A percentile compares a stretch with the other conserved stretches of the same genome.
Conservation (phyloP, 2,797 vertebrate genomes). For the Pogoniulus pusillus region DNA sequence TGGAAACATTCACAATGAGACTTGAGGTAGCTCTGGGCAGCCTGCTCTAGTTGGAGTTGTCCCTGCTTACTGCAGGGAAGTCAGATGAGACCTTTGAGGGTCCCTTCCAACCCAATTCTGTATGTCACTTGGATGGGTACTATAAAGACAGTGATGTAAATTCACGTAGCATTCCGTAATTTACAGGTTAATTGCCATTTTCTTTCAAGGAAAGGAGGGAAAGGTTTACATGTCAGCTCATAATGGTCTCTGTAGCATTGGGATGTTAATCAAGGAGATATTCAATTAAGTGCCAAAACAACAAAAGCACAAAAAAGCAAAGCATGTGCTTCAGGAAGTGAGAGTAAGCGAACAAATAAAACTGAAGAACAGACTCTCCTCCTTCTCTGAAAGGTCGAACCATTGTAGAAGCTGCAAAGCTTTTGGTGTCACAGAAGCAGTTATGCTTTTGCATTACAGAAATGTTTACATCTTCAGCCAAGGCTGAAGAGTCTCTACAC, state of each 20-base stretch:
- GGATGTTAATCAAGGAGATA: not conserved
- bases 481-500: not conserved
- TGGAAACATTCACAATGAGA: no score
- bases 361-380: no score
- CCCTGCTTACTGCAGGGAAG: no score
- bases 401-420: not conserved
- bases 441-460: not conserved
- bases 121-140: not conserved
- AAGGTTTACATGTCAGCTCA: not conserved
- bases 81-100: no score
- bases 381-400: not conserved
- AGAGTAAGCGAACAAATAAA: not conserved
- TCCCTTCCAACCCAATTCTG: no score
- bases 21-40: no score
- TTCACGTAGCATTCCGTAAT: not conserved
- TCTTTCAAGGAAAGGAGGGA: no score
- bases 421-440: not conserved
- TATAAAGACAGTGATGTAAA: not conserved
- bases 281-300: not conserved
- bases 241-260: not conserved
- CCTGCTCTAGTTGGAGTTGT: no score
- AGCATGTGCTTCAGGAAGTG: not conserved
- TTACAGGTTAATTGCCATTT: not conserved
- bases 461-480: not conserved
- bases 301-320: not conserved